Conservation (phyloP, 2,113 vertebrate genomes). For the Gulo gulo region DNA sequence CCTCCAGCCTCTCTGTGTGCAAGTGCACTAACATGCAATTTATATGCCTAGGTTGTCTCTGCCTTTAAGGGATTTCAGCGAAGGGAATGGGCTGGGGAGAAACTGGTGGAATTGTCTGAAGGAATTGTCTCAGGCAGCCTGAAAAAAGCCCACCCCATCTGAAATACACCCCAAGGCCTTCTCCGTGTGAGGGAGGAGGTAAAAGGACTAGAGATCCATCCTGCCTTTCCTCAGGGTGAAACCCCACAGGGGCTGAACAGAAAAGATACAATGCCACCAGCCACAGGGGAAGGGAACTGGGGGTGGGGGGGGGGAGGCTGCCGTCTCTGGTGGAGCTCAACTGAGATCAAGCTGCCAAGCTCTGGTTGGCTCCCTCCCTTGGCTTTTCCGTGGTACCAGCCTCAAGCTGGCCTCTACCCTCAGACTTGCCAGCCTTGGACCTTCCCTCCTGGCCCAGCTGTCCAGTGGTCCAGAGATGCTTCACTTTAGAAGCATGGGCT, state of each 20-base stretch:
- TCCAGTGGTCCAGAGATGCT: no score
- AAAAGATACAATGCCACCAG: not conserved
- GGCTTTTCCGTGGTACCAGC: rapidly evolving
- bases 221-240: rapidly evolving
- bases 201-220: not conserved
- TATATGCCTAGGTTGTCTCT: not conserved
- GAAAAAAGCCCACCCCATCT: not conserved
- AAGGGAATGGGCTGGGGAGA: not conserved
- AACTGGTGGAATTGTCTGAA: not conserved
- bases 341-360: not conserved
- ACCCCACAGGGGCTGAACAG: not conserved
- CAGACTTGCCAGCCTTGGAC: rapidly evolving
- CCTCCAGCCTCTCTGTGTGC: not conserved
- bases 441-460: not conserved
- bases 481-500: not conserved
- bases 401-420: rapidly evolving
- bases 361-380: rapidly evolving
- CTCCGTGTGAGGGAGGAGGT: not conserved
- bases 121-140: not conserved
- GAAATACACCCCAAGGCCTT: not conserved
- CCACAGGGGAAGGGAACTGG: not conserved
- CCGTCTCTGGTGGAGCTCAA: not conserved
- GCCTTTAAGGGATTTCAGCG: not conserved
- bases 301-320: rapidly evolving
- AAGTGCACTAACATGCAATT: not conserved